phyloP scores from a whole-genome alignment of 1,140 invertebrate species.

The Macrobrachium rosenbergii region DNA sequence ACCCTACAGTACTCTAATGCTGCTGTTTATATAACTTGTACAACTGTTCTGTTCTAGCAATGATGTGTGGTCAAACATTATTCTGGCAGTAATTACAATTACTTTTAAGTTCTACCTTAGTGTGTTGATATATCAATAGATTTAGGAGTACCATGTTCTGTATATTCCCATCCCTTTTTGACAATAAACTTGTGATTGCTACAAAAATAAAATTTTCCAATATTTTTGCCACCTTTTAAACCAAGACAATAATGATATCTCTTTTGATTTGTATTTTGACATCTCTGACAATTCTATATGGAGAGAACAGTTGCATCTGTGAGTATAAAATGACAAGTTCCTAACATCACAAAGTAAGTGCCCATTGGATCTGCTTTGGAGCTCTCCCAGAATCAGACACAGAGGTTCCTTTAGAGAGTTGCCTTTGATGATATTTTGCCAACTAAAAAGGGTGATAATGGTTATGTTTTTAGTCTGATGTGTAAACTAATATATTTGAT shows the following conservation, averaged over 20 bases:
- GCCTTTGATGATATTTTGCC: slow-evolving; percentile 54
- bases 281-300: slow-evolving; percentile 50
- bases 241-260: slow-evolving; percentile 45
- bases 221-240: slow-evolving; percentile 33
- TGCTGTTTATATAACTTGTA: slow-evolving; percentile 2
- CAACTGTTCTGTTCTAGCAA: slow-evolving; percentile 35
- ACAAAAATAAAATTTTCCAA: slow-evolving; percentile 19
- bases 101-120: not conserved
- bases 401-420: slow-evolving; percentile 53
- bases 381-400: slow-evolving; percentile 52
- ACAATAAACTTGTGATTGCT: slow-evolving; percentile 44
- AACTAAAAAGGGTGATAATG: slow-evolving; percentile 50
- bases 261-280: slow-evolving; percentile 39
- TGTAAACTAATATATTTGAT: slow-evolving; percentile 49
- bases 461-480: slow-evolving; percentile 56
- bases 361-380: slow-evolving; percentile 61
- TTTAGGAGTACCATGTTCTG: too few species aligned
- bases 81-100: slow-evolving; percentile 12
- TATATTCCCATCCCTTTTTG: slow-evolving; percentile 31
- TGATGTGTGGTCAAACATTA: slow-evolving; percentile 18
- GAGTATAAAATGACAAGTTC: slow-evolving; percentile 62
- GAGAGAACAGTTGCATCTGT: slow-evolving; percentile 61
- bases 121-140: slow-evolving; percentile 13
- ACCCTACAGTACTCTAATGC: slow-evolving; percentile 1
- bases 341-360: slow-evolving; percentile 63